Base-by-base conservation (phyloP, 2,888 invertebrate genomes). In the Lamproptera curius region DNA sequence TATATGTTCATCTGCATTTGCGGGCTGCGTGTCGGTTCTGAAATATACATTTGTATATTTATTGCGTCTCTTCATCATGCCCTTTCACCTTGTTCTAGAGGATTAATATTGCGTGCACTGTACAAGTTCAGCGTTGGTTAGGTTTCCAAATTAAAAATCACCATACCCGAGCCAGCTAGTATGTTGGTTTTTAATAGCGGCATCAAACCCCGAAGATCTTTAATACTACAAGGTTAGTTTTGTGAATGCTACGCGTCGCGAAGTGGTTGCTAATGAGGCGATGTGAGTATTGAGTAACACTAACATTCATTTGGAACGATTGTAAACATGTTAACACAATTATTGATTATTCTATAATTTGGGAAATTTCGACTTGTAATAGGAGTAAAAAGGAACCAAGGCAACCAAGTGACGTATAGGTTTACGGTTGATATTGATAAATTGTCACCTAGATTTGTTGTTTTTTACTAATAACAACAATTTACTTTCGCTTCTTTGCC, bases 111-210 rank as follows among this genome's bases (percentile, higher is more conserved):
- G 54, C 51, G 54, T 54, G 52, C 51, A 47, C 39, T 46, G 48
- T 42, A 48, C 47, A 38, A 50, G 54, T 51, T 42, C 36, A 53
- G 59, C 55, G 39, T 48, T 54, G 50, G 42, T 39, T 42, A 44
- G 47, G 38, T 39, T 58, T 60, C 67, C 57, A 67, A 68, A 59
- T 11, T 58, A 61, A 65, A 70, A 58, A 72, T 67, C 58, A 67
- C 69, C 76, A 72, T 82, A 83, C 84, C 80, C 84, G 80, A 77
- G 75, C 77, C 76, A 70, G 56, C 56, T 53, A 54, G 57, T 61
- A 45, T 45, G 50, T 44, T 46, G 46, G 16, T 47, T 45, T 52
- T 51, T 48, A 52, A 50, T 31, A 44, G 51, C 50, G 54, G 49
- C 51, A 53, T 50, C 56, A 42, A n/a, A 48, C 54, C 59, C 57